Evolutionary conservation across 2,888 invertebrate genomes (phyloP), one percentile per base, ranked within the genome.

Genomic region (Drosophila setosimentum): DNA sequence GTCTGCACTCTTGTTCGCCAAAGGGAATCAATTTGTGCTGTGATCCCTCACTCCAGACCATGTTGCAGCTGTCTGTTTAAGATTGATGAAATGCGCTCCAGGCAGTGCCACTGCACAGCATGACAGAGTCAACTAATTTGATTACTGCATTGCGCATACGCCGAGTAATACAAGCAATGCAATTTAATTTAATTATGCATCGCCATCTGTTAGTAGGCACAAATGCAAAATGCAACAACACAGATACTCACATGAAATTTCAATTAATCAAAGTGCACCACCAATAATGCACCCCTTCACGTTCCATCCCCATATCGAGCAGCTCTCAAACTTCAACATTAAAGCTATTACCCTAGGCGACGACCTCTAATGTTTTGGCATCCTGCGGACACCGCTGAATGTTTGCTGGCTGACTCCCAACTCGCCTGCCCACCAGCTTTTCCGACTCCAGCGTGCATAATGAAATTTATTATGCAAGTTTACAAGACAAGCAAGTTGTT

Each of bases 151-250:
- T 73, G 59, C 74, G 60, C 70, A 85, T 87, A 79, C 75, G 87
- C 64, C 73, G 30, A 33, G 67, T 64, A 27, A 11, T 13, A 45
- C 51, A 35, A 24, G 68, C 62, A 54, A 45, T 45, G 66, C 68
- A 85, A 85, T 90, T 80, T 72, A 88, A 88, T 90, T 86, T 72
- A 88, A 88, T 90, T 86, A 90, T 77, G 75, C 72, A 66, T 55
- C 27, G 59, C 73, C 59, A 68, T 72, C 68, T 69, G 37, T 53
- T 72, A 80, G 71, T 55, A 68, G 54, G 48, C 40, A 40, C 48
- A 21, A 27, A 21, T 13, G n/a, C 32, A 40, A 29, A n/a, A n/a
- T n/a, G n/a, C 45, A 45, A 40, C 61, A n/a, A n/a, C n/a, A 66
- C 53, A 69, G 60, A 71, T 70, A n/a, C n/a, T 37, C 37, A 30